Evolutionary conservation across 1,140 invertebrate genomes (phyloP).

Genomic region (Pomacea maculata): DNA sequence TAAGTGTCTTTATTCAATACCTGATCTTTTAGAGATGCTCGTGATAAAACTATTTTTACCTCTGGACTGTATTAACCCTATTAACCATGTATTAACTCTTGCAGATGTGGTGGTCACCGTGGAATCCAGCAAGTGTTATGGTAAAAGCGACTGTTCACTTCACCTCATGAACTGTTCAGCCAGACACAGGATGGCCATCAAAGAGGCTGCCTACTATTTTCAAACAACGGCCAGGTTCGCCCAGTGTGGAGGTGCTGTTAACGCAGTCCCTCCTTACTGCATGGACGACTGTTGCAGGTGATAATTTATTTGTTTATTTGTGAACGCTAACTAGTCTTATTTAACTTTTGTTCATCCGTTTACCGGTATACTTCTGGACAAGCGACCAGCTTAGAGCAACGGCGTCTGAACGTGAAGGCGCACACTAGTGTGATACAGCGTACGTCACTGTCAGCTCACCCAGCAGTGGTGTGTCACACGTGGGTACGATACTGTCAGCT

Average conservation of each 20-base stretch:
- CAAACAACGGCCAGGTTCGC: background rate
- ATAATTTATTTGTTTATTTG: too few relatives aligned
- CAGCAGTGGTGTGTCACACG: too few relatives aligned
- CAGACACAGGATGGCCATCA: background rate
- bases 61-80: too few relatives aligned
- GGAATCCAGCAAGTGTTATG: background rate
- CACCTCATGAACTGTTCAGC: background rate
- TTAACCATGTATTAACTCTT: too few relatives aligned
- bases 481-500: too few relatives aligned
- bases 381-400: background rate
- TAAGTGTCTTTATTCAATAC: too few relatives aligned
- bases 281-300: slow-evolving; percentile 16
- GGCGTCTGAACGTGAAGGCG: background rate
- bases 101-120: background rate
- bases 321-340: background rate
- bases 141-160: background rate
- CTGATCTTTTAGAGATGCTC: too few relatives aligned
- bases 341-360: background rate
- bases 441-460: too few relatives aligned
- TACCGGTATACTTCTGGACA: background rate
- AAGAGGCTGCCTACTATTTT: slow-evolving; percentile 9
- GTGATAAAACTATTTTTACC: too few relatives aligned
- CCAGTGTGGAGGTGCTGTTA: background rate
- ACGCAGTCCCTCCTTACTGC: background rate
- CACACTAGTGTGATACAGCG: too few relatives aligned